phyloP scores from a whole-genome alignment of 1,140 invertebrate genomes.

The Psix sp. region DNA sequence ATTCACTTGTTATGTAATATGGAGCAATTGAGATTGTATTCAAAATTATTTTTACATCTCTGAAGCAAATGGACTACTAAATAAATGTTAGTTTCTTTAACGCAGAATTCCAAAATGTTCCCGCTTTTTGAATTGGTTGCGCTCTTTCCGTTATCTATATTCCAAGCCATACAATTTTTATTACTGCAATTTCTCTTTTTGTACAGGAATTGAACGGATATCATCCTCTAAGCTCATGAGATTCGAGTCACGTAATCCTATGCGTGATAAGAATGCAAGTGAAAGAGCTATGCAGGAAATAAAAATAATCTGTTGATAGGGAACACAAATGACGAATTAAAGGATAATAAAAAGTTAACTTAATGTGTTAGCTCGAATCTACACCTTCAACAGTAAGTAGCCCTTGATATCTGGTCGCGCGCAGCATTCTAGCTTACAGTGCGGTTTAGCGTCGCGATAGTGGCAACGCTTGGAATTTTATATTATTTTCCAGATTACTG shows the following conservation, averaged over 20 bases:
- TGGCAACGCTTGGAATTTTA: conserved; percentile 56
- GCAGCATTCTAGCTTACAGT: conserved; percentile 31
- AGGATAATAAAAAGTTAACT: conserved; percentile 22
- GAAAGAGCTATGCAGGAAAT: conserved; percentile 13
- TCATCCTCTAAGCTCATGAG: conserved; percentile 8
- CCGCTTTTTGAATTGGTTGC: too few relatives aligned
- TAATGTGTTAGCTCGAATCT: too few relatives aligned
- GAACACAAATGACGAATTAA: conserved; percentile 38
- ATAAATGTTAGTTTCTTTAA: too few relatives aligned
- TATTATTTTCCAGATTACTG: conserved; percentile 63
- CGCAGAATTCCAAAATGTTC: too few relatives aligned
- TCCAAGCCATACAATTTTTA: conserved; percentile 33
- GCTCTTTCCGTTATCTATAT: conserved; percentile 13
- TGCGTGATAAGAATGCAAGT: conserved; percentile 44
- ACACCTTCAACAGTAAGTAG: too few relatives aligned
- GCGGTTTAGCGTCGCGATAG: conserved; percentile 41
- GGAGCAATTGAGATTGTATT: too few relatives aligned
- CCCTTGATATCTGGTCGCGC: conserved; percentile 9
- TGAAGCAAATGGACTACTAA: too few relatives aligned
- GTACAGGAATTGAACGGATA: conserved; percentile 14
- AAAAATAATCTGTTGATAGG: conserved; percentile 19
- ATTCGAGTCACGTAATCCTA: conserved; percentile 31
- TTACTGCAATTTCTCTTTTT: conserved; percentile 20
- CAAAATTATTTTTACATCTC: too few relatives aligned
- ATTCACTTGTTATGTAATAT: too few relatives aligned